phyloP scores from a whole-genome alignment of 2,113 vertebrate genomes.

The Gnathonemus longibarbis region DNA sequence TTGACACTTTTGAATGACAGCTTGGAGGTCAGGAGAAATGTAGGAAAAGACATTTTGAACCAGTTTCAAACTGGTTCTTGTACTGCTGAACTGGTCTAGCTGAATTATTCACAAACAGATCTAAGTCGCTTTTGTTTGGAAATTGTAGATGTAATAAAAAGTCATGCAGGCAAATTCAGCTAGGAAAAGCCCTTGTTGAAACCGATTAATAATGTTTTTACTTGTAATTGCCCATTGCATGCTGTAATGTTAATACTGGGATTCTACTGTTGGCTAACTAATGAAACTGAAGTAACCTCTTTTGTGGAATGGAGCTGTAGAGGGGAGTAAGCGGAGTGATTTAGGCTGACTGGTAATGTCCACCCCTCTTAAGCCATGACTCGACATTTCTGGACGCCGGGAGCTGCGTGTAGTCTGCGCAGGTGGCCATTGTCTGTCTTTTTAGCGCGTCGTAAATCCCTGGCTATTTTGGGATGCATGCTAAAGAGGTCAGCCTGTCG shows the following conservation, averaged over 20 bases:
- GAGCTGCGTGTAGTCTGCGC: slow-evolving; percentile 31
- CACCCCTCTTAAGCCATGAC: slow-evolving; percentile 29
- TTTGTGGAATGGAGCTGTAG: not conserved
- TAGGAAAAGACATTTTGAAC: not conserved
- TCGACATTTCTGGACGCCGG: slow-evolving; percentile 35
- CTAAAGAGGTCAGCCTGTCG: slow-evolving; percentile 51
- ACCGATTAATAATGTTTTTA: not conserved
- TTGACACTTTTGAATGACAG: not conserved
- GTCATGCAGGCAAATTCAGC: not conserved
- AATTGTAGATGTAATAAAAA: not conserved
- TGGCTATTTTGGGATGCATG: slow-evolving; percentile 63
- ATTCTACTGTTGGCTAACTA: not conserved
- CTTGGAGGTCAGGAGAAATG: not conserved
- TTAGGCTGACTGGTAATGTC: slow-evolving; percentile 15
- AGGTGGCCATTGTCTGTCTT: slow-evolving; percentile 48
- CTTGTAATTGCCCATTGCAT: not conserved
- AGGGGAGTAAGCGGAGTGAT: not conserved
- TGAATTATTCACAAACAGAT: not conserved
- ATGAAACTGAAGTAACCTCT: not conserved
- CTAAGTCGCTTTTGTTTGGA: not conserved
- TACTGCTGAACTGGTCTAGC: not conserved
- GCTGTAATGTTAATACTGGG: not conserved
- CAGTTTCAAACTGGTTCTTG: not conserved
- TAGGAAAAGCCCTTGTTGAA: not conserved
- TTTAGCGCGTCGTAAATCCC: slow-evolving; percentile 40